Evolutionary conservation across 2,797 vertebrate genomes (phyloP).

Genomic region (Poecilia gillii): DNA sequence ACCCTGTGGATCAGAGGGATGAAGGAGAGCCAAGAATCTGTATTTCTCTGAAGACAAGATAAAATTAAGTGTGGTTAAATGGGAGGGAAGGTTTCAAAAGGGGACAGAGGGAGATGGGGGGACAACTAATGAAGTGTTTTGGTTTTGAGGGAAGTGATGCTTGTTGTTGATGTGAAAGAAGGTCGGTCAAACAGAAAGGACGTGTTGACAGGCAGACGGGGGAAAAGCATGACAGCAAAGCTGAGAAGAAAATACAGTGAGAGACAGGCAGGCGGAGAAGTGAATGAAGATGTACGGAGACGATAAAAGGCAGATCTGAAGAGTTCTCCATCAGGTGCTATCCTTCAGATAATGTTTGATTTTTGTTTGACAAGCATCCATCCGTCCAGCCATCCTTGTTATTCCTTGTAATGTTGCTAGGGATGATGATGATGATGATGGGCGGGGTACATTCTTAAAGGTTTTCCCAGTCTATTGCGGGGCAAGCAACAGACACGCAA

Average conservation of each 20-base stretch:
- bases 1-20: slow-evolving; percentile 66
- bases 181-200: slow-evolving; percentile 58
- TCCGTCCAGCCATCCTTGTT: neutral
- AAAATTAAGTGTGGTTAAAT: slow-evolving; percentile 68
- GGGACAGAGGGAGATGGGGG: slow-evolving; percentile 50
- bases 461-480: neutral
- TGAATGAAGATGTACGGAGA: slow-evolving; percentile 4
- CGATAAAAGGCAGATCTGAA: slow-evolving; percentile 15
- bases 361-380: slow-evolving; percentile 26
- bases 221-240: slow-evolving; percentile 23
- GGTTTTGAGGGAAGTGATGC: slow-evolving; percentile 36
- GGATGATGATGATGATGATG: neutral
- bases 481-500: neutral
- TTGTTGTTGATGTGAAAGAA: slow-evolving; percentile 58
- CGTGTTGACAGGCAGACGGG: slow-evolving; percentile 45
- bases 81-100: slow-evolving; percentile 54
- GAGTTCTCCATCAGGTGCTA: slow-evolving; percentile 18
- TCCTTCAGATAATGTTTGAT: slow-evolving; percentile 33
- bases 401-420: neutral
- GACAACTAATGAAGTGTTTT: slow-evolving; percentile 46
- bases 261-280: slow-evolving; percentile 22
- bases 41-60: slow-evolving; percentile 69
- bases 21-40: slow-evolving; percentile 68
- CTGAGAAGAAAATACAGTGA: slow-evolving; percentile 18
- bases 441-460: neutral